Evolutionary conservation across 1,140 invertebrate genomes (phyloP), one percentile per base, ranked within the genome.

Genomic region (Trichonephila clavata): DNA sequence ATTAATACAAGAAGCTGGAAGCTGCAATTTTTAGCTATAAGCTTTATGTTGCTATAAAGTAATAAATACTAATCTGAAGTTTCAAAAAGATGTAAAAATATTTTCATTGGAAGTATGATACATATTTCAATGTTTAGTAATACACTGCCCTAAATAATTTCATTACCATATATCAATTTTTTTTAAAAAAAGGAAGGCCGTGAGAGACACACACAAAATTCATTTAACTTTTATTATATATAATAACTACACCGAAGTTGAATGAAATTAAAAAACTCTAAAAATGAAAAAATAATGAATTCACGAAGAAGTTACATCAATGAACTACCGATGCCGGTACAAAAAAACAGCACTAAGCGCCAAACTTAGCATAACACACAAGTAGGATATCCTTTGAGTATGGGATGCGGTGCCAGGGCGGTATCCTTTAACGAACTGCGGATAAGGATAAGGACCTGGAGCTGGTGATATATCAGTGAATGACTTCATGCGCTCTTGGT

Each of bases 351-450:
- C 10, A 57, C 86, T 87, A 13, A 87, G 60, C 16, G 18, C 60
- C 60, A 87, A 24, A 8, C 24, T 63, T 10, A 57, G 6, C 3
- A 39, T n/a, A 1, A 87, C 21, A 8, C 86, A 87, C 13, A 57
- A 20, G 20, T 20, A 32, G 16, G 86, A 87, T 1, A 87, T 5
- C 27, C 24, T 89, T 27, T 43, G 32, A 18, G 87, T 59, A 5
- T n/a, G 8, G 3, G 65, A 39, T 14, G 63, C 87, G 13, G 63
- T 57, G 10, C 71, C 57, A 1, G 50, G 65, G 57, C 63, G 43
- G 20, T 93, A 93, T 39, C 92, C 92, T 63, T 93, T 93, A 3
- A 93, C 92, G 59, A 87, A 93, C 27, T 87, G 43, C 0, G 92
- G 92, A 57, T 93, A 86, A 21, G 91, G 91, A 20, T 61, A 16